These are phyloP conservation scores for Lasioglossum lativentre DNA, from an alignment of 2,888 invertebrate species.

Conservation along the genomic window DNA sequence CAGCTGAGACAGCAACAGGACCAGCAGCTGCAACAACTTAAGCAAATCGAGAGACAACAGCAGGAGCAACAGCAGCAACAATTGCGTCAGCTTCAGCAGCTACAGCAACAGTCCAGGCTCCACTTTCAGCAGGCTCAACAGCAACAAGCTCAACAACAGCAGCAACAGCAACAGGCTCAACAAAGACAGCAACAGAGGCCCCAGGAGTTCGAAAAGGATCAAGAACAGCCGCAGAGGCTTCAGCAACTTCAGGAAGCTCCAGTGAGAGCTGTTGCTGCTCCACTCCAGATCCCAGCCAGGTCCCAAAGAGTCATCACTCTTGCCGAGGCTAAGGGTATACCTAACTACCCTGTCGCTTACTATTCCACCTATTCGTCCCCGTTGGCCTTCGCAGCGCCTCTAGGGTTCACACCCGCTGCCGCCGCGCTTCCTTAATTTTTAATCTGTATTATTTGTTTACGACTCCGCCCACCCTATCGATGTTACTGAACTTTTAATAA, in stretches of 20 bases:
- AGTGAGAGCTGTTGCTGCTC: constrained; percentile 66
- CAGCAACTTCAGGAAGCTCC: constrained; percentile 32
- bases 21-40: constrained; percentile 58
- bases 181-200: constrained; percentile 30
- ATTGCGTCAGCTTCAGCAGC: constrained; percentile 77
- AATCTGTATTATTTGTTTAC: background rate
- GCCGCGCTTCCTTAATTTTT: constrained; percentile 48
- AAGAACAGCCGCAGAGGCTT: constrained; percentile 6
- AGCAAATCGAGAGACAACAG: constrained; percentile 53
- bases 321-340: constrained; percentile 65
- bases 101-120: constrained; percentile 83
- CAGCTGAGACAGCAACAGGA: constrained; percentile 62
- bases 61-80: constrained; percentile 83
- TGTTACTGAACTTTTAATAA: constrained; percentile 53
- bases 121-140: constrained; percentile 74
- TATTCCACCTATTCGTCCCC: constrained; percentile 80
- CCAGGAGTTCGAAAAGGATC: constrained; percentile 19
- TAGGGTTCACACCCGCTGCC: constrained; percentile 75
- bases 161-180: constrained; percentile 78
- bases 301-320: constrained; percentile 65
- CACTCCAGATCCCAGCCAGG: constrained; percentile 34
- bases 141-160: constrained; percentile 15
- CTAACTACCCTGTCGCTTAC: constrained; percentile 68
- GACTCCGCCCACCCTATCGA: constrained; percentile 14
- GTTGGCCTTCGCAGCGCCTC: constrained; percentile 77